Base-by-base conservation (phyloP, 2,113 vertebrate species). In the Struthidea cinerea region DNA sequence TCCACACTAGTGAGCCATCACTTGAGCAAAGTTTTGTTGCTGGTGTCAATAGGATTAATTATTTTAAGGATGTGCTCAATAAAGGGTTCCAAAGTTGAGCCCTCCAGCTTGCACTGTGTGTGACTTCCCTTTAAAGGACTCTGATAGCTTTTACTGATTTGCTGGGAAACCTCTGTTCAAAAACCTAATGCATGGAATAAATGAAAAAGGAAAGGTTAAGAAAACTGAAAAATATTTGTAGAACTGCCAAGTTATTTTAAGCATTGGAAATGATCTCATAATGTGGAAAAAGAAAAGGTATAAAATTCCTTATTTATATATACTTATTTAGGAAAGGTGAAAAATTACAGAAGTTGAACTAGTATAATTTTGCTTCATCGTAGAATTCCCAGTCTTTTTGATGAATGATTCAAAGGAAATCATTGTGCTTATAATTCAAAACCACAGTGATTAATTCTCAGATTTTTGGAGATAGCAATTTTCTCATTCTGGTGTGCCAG, bases 171-270 rank as follows among this genome's bases (percentile, higher is more conserved):
- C 44, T 35, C 44, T 77, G 64, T 84, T 87, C 59, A 68, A 39
- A 84, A 84, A 28, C 59, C 17, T 59, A 55, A 81, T 55, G 39
- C 39, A 49, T 63, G 49, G 47, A 77, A 68, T 47, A 84, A 94
- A 64, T 90, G 81, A 90, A 92, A 49, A 90, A 67, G 69, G 74
- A 90, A 92, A 84, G 50, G 59, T 77, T 87, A 94, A 92, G 68
- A 90, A 85, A 90, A 78, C 41, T 85, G 39, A 91, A 78, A 74
- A 85, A 42, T 63, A 47, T 81, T 84, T 93, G 83, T 87, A 63
- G 50, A 90, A 37, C 33, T 64, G 93, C 69, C 64, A 82, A 84
- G 83, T 73, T 93, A 85, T 81, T 84, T 87, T 88, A 88, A 82
- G 75, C 46, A 90, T 88, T 94, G 83, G 55, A 88, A 94, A 81